Conservation (phyloP, 1,140 invertebrate genomes). For the Bombus picipes region DNA sequence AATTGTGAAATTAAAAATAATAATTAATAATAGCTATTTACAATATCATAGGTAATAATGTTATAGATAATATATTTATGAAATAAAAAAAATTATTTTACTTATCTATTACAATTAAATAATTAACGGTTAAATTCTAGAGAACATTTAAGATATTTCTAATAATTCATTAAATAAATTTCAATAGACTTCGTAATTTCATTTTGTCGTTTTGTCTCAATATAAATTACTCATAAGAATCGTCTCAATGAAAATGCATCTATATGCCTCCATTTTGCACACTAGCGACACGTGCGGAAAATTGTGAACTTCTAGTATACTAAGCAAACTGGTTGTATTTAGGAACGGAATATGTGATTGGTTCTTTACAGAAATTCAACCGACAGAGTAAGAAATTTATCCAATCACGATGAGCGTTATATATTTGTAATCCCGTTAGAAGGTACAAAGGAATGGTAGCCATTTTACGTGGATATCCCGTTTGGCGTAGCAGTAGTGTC, state of each 20-base stretch:
- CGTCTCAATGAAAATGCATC: conserved; percentile 18
- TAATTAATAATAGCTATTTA: not conserved
- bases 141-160: not conserved
- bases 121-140: not conserved
- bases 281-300: conserved; percentile 22
- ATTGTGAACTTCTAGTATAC: not conserved
- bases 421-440: conserved; percentile 44
- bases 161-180: not conserved
- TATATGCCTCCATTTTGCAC: conserved; percentile 3
- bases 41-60: not conserved
- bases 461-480: conserved; percentile 62
- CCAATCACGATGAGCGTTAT: conserved; percentile 32
- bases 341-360: conserved; percentile 22
- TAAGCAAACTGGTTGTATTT: conserved; percentile 1
- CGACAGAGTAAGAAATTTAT: conserved; percentile 17
- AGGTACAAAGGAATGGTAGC: conserved; percentile 61
- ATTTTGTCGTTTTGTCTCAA: not conserved
- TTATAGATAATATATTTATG: not conserved
- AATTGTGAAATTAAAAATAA: not conserved
- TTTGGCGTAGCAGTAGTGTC: conserved; percentile 56
- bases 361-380: conserved; percentile 11
- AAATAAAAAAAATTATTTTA: not conserved
- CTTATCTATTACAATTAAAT: not conserved
- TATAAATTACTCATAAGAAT: conserved; percentile 4
- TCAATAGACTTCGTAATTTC: not conserved